phyloP scores from a whole-genome alignment of 2,797 vertebrate species.

The Phalloptychus januarius region DNA sequence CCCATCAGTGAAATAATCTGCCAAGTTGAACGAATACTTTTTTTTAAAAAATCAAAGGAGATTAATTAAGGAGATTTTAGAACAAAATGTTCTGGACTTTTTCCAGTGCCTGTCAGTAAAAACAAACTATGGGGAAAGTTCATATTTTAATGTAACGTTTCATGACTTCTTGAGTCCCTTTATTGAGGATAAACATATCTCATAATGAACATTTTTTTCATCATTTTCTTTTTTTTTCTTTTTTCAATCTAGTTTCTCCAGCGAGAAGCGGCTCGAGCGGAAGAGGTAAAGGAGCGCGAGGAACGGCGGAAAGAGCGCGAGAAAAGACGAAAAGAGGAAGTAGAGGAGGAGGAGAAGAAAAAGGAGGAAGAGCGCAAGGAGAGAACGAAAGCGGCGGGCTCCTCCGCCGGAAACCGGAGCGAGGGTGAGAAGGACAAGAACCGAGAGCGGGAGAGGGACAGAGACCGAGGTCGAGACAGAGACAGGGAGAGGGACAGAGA shows the following conservation, averaged over 20 bases:
- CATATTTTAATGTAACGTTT: too few relatives aligned
- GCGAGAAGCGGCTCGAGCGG: conserved; percentile 83
- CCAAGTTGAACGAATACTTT: too few relatives aligned
- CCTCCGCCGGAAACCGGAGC: conserved; percentile 64
- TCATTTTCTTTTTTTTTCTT: not conserved
- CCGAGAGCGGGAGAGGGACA: conserved; percentile 54
- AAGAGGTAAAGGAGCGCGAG: conserved; percentile 83
- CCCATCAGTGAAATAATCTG: too few relatives aligned
- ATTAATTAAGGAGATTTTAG: too few relatives aligned
- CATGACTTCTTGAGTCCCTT: too few relatives aligned
- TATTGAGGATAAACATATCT: too few relatives aligned
- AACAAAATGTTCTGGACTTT: too few relatives aligned
- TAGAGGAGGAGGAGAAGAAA: conserved; percentile 84
- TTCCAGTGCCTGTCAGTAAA: too few relatives aligned
- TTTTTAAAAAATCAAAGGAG: too few relatives aligned
- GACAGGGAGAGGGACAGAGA: conserved; percentile 79
- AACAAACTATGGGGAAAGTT: too few relatives aligned
- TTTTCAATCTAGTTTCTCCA: conserved; percentile 77
- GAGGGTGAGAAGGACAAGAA: conserved; percentile 79
- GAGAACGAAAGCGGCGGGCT: conserved; percentile 59
- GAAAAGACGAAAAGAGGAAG: conserved; percentile 20
- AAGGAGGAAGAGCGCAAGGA: conserved; percentile 85
- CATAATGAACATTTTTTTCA: too few relatives aligned
- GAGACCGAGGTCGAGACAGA: conserved; percentile 61
- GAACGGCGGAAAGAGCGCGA: conserved; percentile 21